phyloP scores from a whole-genome alignment of 2,113 vertebrate genomes.

The Amia ocellicauda region DNA sequence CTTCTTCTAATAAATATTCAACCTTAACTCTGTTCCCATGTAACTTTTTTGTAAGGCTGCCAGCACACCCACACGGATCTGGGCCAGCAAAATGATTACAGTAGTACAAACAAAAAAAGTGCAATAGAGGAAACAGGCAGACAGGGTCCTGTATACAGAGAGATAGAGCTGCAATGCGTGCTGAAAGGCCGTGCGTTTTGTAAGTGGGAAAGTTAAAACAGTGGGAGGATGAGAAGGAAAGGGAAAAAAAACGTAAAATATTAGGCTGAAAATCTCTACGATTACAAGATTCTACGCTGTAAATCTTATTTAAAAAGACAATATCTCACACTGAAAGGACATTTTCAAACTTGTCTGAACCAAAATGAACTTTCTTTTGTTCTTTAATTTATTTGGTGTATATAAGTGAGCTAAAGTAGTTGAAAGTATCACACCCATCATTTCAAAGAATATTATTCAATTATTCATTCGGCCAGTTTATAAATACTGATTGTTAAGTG shows the following conservation, averaged over 20 bases:
- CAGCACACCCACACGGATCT: constrained; percentile 98
- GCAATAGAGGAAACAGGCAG: constrained; percentile 92
- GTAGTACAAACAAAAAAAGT: constrained; percentile 95
- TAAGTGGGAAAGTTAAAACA: constrained; percentile 58
- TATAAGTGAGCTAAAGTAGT: too few relatives aligned
- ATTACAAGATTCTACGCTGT: too few relatives aligned
- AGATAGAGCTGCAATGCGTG: constrained; percentile 76
- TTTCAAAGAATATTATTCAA: too few relatives aligned
- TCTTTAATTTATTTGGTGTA: too few relatives aligned
- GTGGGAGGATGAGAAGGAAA: constrained; percentile 37
- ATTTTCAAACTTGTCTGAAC: too few relatives aligned
- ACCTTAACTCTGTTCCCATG: constrained; percentile 99
- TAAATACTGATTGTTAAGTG: too few relatives aligned
- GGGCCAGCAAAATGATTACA: constrained; percentile 97
- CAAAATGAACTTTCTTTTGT: too few relatives aligned
- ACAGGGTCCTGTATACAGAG: constrained; percentile 88
- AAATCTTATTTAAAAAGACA: too few relatives aligned
- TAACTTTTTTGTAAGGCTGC: constrained; percentile 97
- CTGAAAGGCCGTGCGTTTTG: constrained; percentile 72
- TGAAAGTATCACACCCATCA: too few relatives aligned
- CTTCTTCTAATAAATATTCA: constrained; percentile 99
- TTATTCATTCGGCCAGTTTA: too few relatives aligned
- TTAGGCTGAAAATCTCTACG: too few relatives aligned
- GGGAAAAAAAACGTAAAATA: background rate
- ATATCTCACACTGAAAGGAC: too few relatives aligned